Base-by-base conservation (phyloP, 2,113 vertebrate genomes). In the Hydropotes inermis region DNA sequence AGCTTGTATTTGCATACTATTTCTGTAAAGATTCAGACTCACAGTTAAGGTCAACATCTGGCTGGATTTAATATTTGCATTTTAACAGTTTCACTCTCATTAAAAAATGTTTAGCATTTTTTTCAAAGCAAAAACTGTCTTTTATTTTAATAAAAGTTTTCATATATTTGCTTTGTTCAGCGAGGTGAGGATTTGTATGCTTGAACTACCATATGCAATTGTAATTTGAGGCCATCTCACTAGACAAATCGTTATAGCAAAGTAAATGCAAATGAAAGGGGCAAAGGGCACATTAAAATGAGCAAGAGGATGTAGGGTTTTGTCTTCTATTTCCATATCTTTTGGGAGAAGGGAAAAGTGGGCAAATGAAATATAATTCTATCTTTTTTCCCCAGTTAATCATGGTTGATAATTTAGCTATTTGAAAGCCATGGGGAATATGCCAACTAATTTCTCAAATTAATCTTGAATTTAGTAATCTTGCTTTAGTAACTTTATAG, bases 241-340 rank as follows among this genome's bases (percentile, higher is more conserved):
- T 86, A 95, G 36, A 93, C 78, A 85, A 92, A 45, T 43, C 47
- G 91, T 74, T 94, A n/a, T 39, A 78, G 54, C 86, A 98, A 97
- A 97, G 93, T 81, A 93, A 89, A 98, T 78, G 36, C 91, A 95
- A 98, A 97, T 84, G 17, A 81, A 89, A 67, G 15, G 97, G 82
- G 78, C 89, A 94, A 96, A 93, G 52, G n/a, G 11, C 36, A 93
- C 36, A 36, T 36, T 2, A 87, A 87, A 97, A 98, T 94, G 70
- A 97, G 36, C 85, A 64, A 84, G 12, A 87, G 1, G 23, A 89
- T 95, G 94, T 97, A 94, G 47, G 89, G 23, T 58, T 74, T 87
- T 95, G 15, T 76, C n/a, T 90, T 70, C 14, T 76, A 64, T 94
- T 93, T 83, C 47, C 79, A 78, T 79, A 58, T 64, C 92, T 39